Base-by-base conservation (phyloP, 1,140 invertebrate genomes). In the Liolophura sinensis region DNA sequence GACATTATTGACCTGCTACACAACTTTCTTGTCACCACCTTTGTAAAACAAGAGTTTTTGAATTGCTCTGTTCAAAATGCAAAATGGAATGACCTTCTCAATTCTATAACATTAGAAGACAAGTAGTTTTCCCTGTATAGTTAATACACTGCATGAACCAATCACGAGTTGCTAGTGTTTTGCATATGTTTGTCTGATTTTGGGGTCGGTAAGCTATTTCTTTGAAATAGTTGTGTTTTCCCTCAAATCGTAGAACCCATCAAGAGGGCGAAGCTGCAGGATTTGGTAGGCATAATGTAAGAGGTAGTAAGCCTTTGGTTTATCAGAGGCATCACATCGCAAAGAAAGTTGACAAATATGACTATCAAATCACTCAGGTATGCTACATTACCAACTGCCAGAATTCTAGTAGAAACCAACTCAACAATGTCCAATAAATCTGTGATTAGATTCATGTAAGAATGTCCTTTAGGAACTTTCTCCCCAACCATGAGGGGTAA, bases 151-250 rank as follows among this genome's bases (percentile, higher is more conserved):
- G 52, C 40, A 57, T 62, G 48, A 25, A 62, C 18, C 61, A 59
- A 20, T 67, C 58, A 31, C 65, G 48, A 22, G 56, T 60, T 40
- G 65, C 65, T 15, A 67, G 22, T 27, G 59, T 57, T 51, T 67
- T 67, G 27, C 65, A 57, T 7, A 67, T 60, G 49, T 66, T 67
- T 56, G 31, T 48, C 12, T n/a, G 50, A 20, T 62, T 62, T 57
- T 62, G 61, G 48, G 59, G 40, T 58, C 65, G 47, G 46, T 54
- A 58, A 18, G 40, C 60, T 20, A 67, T n/a, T 62, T 67, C 65
- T 31, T 62, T 67, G 24, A 67, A 67, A 51, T 62, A 58, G 24
- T 62, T 67, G 24, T 62, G 65, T 50, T 67, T 67, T 22, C 27
- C 60, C 18, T 67, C 65, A 61, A 66, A 66, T 25, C 65, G 51